phyloP scores from a whole-genome alignment of 2,888 invertebrate species.

The Heliconius erato region DNA sequence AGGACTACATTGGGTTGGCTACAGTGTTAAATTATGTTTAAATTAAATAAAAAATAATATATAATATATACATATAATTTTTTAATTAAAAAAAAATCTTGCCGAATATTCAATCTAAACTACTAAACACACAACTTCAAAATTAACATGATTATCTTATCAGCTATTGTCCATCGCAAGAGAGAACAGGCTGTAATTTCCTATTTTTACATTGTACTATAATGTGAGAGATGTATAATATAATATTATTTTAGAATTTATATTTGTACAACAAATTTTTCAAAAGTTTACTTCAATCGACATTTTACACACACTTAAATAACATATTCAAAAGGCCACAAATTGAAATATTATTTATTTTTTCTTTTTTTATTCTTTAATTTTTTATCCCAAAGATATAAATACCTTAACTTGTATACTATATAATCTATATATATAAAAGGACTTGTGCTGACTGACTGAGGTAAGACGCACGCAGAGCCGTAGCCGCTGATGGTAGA shows the following conservation, averaged over 20 bases:
- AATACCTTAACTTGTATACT: too few species aligned
- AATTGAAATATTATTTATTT: too few species aligned
- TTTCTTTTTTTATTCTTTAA: too few species aligned
- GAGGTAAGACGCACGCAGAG: too few species aligned
- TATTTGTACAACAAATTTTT: neutral
- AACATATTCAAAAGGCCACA: neutral
- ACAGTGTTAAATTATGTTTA: neutral
- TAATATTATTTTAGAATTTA: neutral
- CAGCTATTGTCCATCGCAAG: neutral
- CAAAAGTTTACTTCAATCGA: neutral
- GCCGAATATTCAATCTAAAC: neutral
- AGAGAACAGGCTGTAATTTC: neutral
- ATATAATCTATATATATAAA: too few species aligned
- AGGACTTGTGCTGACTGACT: too few species aligned
- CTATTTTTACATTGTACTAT: neutral
- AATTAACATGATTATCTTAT: conserved; percentile 11
- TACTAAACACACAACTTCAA: conserved; percentile 14
- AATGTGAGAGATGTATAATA: neutral
- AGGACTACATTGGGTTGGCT: too few species aligned
- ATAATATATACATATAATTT: neutral
- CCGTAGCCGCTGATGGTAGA: too few species aligned
- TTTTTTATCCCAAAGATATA: too few species aligned
- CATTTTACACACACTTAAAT: neutral
- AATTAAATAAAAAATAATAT: too few species aligned
- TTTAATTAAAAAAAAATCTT: neutral